Evolutionary conservation across 2,113 vertebrate genomes (phyloP).

Genomic region (Chaetodon auriga): DNA sequence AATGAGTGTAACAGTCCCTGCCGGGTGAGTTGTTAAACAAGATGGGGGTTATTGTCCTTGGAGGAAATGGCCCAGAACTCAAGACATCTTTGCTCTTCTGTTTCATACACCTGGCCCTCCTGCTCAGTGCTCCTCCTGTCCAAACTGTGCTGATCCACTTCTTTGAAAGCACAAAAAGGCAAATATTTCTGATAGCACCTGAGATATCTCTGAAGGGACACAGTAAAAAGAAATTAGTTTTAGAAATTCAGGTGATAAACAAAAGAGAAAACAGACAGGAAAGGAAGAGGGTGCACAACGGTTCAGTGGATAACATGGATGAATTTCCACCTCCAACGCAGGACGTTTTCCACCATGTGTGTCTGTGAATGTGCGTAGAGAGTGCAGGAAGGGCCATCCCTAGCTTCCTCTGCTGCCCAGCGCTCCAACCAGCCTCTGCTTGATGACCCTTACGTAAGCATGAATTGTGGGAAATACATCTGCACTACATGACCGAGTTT

Average conservation of each 20-base stretch:
- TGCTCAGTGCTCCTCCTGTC: conserved; percentile 24
- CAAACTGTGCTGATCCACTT: conserved; percentile 43
- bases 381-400: conserved; percentile 62
- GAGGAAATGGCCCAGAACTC: conserved; percentile 89
- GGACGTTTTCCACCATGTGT: conserved; percentile 13
- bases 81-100: conserved; percentile 80
- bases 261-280: not conserved
- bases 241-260: conserved; percentile 3
- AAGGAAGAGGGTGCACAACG: not conserved
- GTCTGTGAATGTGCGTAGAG: conserved; percentile 17
- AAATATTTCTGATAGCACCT: conserved; percentile 5
- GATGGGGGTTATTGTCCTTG: conserved; percentile 92
- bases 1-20: conserved; percentile 89
- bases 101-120: conserved; percentile 74
- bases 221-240: conserved; percentile 2
- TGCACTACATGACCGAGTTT: conserved; percentile 22
- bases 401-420: conserved; percentile 32
- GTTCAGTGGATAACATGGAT: conserved; percentile 21
- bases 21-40: conserved; percentile 92
- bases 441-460: conserved; percentile 52
- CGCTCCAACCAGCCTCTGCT: conserved; percentile 35
- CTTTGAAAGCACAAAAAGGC: not conserved
- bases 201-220: not conserved
- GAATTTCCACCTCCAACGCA: conserved; percentile 18
- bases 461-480: conserved; percentile 46